Evolutionary conservation across 2,113 vertebrate genomes (phyloP).

Genomic region (Phrynocephalus versicolor): DNA sequence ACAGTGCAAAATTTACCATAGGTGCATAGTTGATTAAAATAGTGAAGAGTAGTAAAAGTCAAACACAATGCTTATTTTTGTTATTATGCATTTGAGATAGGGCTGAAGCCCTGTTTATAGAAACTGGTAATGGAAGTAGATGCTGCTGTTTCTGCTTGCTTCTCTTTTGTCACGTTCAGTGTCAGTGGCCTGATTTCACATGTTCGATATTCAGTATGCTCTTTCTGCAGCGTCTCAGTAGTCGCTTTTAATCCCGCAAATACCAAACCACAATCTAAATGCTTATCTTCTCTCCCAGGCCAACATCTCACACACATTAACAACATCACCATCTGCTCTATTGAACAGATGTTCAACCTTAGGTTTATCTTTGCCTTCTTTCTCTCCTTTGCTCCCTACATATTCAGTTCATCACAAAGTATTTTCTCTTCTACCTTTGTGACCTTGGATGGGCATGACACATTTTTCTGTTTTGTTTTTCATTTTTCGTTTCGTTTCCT

Average conservation of each 20-base stretch:
- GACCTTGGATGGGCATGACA: no score
- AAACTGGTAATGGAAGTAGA: not conserved
- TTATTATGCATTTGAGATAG: no score
- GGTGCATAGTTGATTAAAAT: not conserved
- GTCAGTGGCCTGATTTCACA: not conserved
- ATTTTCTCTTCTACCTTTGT: not conserved
- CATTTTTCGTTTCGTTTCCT: no score
- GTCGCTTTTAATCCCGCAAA: not conserved
- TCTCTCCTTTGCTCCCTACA: not conserved
- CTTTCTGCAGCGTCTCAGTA: not conserved
- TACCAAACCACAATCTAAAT: not conserved
- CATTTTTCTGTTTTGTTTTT: no score
- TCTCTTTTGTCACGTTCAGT: not conserved
- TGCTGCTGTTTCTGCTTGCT: not conserved
- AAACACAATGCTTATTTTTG: no score
- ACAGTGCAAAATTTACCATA: not conserved
- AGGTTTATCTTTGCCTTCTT: not conserved
- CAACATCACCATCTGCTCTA: not conserved
- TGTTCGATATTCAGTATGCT: not conserved
- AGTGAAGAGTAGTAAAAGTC: not conserved
- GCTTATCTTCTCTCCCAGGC: not conserved
- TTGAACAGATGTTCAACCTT: not conserved
- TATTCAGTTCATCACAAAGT: not conserved
- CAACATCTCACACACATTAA: not conserved
- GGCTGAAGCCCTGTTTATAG: no score